Evolutionary conservation across 2,888 invertebrate genomes (phyloP), one percentile per base, ranked within the genome.

Genomic region (Polyommatus iphigenia): DNA sequence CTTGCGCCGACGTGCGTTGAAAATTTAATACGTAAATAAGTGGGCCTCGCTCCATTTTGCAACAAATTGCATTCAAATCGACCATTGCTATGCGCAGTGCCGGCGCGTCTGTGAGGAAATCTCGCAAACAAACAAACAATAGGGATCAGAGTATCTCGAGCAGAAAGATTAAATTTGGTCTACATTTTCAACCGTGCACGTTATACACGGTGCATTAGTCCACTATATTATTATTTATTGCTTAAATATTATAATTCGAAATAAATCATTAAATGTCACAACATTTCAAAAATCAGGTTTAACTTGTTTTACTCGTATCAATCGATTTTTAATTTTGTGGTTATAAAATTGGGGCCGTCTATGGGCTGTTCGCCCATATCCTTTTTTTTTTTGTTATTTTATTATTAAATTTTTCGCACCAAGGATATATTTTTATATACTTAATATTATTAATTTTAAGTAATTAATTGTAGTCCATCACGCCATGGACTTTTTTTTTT

Each of bases 11-110:
- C 76, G n/a, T 29, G 54, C 32, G 57, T 78, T 77, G 72, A 76
- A 71, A 76, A 77, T 73, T 54, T 78, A 79, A 79, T 79, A 78
- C 77, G 71, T 72, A 78, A 77, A 79, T 79, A 79, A 79, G 79
- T 78, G 76, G n/a, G 29, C 46, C 57, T 62, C 76, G 77, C 54
- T 71, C 75, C 72, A 29, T 77, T 72, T 72, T 77, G 77, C 77
- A 77, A 77, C 72, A 32, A 41, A 41, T 73, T 75, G 75, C 54
- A 54, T 24, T 54, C 75, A 20, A 20, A 75, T 75, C 54, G 18
- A 10, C 46, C 20, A 41, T 73, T 73, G 73, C 75, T 75, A 75
- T 75, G 46, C 50, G 54, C 54, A 18, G 50, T 50, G 50, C 46
- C 41, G 10, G 41, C 15, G 46, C 41, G 75, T 20, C 50, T 13